Conservation (phyloP, 2,113 vertebrate genomes). For the Salvator merianae region DNA sequence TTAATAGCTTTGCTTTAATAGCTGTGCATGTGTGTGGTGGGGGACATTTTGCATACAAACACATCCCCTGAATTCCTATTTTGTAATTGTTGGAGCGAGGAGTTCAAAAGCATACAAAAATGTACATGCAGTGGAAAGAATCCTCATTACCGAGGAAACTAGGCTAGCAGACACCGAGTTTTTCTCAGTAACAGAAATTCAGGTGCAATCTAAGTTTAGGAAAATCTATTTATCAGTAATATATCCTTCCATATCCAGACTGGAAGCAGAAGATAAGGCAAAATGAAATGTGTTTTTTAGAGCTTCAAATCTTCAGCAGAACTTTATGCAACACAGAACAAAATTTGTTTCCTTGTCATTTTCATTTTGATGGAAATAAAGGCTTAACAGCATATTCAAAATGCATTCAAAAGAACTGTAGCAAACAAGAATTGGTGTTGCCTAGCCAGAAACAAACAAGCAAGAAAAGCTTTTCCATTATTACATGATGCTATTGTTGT, state of each 20-base stretch:
- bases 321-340: conserved; percentile 6
- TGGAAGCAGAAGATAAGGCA: neutral
- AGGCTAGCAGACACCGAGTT: neutral
- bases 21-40: neutral
- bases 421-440: neutral
- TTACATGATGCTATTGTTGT: conserved; percentile 28
- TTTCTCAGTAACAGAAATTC: neutral
- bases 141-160: neutral
- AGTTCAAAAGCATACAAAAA: neutral
- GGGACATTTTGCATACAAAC: neutral
- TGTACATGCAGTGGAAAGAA: neutral
- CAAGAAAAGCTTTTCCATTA: conserved; percentile 40
- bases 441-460: neutral
- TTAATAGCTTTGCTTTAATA: conserved; percentile 6
- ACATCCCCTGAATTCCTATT: neutral
- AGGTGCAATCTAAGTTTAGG: neutral
- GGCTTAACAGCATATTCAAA: neutral
- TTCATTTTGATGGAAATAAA: neutral
- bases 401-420: neutral
- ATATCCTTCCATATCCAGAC: neutral
- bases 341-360: neutral
- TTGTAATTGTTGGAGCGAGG: neutral
- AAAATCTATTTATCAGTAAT: conserved; percentile 26
- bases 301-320: conserved; percentile 19
- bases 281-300: conserved; percentile 11